Conservation (phyloP, 2,888 invertebrate genomes). For the Drosophila aldrichi region DNA sequence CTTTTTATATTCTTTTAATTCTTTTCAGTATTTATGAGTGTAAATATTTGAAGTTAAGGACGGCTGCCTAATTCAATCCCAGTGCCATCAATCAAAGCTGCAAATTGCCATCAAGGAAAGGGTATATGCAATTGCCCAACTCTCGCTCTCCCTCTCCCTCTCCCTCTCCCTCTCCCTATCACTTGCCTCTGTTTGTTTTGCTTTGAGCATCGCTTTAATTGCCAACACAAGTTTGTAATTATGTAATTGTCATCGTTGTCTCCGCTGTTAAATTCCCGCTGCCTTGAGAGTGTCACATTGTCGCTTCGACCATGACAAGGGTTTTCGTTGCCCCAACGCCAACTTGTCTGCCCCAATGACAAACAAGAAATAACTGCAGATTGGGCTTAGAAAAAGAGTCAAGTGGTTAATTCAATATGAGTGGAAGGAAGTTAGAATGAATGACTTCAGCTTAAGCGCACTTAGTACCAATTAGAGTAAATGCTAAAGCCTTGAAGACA, state of each 20-base stretch:
- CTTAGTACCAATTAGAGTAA: not conserved
- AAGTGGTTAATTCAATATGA: conserved; percentile 1
- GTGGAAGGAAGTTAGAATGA: conserved; percentile 2
- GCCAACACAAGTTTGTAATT: conserved; percentile 72
- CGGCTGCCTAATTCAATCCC: conserved; percentile 45
- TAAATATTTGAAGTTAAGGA: conserved; percentile 70
- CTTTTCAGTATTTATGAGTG: conserved; percentile 67
- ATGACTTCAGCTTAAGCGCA: not conserved
- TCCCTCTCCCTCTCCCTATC: conserved; percentile 10
- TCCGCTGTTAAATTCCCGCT: conserved; percentile 28
- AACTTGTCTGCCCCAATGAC: conserved; percentile 34
- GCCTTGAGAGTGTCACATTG: conserved; percentile 40
- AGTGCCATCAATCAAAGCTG: conserved; percentile 68
- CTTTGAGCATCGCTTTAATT: conserved; percentile 66
- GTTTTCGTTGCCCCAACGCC: conserved; percentile 17
- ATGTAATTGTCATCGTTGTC: conserved; percentile 68
- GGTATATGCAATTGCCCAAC: conserved; percentile 12
- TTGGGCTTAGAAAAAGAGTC: not conserved
- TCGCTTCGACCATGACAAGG: conserved; percentile 58
- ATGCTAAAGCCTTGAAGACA: not conserved
- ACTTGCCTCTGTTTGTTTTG: not conserved
- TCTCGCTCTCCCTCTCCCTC: conserved; percentile 3
- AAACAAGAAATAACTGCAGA: conserved; percentile 35
- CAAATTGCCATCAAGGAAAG: conserved; percentile 50
- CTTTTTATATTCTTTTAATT: conserved; percentile 27